Conservation (phyloP, 2,797 vertebrate genomes). For the Rousettus madagascariensis region DNA sequence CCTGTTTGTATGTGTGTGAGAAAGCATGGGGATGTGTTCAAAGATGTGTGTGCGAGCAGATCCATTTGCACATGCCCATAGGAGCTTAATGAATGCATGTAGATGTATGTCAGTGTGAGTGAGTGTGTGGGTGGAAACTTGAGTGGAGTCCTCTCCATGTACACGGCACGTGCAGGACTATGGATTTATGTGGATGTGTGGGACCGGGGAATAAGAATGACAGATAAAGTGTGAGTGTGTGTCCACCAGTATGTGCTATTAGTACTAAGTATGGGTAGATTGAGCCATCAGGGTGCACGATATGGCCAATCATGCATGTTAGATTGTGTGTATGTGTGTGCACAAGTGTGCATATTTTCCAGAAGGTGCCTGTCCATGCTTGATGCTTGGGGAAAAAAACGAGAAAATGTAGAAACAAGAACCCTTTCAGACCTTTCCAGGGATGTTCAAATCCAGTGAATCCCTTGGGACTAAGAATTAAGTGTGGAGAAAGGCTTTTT, state of each 20-base stretch:
- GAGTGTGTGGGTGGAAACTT: background rate
- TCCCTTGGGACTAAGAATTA: background rate
- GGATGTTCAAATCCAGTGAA: background rate
- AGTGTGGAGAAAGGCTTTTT: background rate
- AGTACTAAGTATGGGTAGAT: background rate
- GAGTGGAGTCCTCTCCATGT: background rate
- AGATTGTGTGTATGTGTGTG: background rate
- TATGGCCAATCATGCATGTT: background rate
- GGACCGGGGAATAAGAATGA: background rate
- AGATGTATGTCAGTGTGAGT: background rate
- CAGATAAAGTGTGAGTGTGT: background rate
- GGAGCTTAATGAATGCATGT: background rate
- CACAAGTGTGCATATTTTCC: background rate
- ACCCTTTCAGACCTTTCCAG: conserved; percentile 16
- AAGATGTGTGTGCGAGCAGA: background rate
- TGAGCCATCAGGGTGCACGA: background rate
- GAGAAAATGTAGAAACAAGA: conserved; percentile 27
- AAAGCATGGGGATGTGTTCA: background rate
- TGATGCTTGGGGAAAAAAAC: background rate
- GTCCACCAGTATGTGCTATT: background rate
- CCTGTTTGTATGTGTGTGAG: background rate
- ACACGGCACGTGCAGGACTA: background rate
- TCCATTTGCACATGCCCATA: background rate
- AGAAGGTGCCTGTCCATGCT: background rate
- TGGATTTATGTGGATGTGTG: background rate